phyloP scores from a whole-genome alignment of 2,888 invertebrate species.

The Rambutsinella grinnellia region DNA sequence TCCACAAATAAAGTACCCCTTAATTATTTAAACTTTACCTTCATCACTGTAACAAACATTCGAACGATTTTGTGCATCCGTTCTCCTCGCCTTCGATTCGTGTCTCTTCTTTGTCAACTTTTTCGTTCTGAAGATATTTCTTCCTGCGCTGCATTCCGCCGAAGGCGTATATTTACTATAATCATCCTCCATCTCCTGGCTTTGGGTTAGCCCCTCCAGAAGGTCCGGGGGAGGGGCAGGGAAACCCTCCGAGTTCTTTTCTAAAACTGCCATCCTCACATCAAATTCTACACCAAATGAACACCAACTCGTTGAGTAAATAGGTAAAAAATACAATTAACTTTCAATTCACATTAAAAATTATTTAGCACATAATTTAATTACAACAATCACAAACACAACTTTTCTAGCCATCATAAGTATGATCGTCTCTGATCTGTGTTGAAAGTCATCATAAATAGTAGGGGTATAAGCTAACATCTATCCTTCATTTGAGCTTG shows the following conservation, averaged over 20 bases:
- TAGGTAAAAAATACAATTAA: too few species aligned
- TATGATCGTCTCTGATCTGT: too few species aligned
- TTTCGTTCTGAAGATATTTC: conserved; percentile 31
- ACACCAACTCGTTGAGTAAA: too few species aligned
- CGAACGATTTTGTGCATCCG: conserved; percentile 9
- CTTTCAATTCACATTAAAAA: too few species aligned
- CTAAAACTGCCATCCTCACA: conserved; percentile 29
- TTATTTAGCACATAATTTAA: too few species aligned
- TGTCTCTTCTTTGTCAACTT: conserved; percentile 43
- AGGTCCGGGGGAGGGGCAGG: conserved; percentile 16
- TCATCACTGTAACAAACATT: conserved; percentile 37
- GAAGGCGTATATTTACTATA: conserved; percentile 40
- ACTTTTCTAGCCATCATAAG: too few species aligned
- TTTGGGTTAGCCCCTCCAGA: too few species aligned
- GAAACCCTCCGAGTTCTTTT: conserved; percentile 26
- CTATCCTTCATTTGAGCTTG: too few species aligned
- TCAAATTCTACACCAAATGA: too few species aligned
- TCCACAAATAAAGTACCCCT: not conserved
- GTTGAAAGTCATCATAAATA: too few species aligned
- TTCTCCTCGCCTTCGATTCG: conserved; percentile 32
- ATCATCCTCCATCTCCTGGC: conserved; percentile 37
- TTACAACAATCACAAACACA: too few species aligned
- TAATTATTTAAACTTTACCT: conserved; percentile 14
- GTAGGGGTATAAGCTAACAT: too few species aligned
- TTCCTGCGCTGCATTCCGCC: conserved; percentile 30